Percentiles rank a stretch among this genome's conserved stretches.
Evolutionary conservation across 2,797 vertebrate genomes (phyloP).

Genomic region (Enteromius afrohamiltoni): DNA sequence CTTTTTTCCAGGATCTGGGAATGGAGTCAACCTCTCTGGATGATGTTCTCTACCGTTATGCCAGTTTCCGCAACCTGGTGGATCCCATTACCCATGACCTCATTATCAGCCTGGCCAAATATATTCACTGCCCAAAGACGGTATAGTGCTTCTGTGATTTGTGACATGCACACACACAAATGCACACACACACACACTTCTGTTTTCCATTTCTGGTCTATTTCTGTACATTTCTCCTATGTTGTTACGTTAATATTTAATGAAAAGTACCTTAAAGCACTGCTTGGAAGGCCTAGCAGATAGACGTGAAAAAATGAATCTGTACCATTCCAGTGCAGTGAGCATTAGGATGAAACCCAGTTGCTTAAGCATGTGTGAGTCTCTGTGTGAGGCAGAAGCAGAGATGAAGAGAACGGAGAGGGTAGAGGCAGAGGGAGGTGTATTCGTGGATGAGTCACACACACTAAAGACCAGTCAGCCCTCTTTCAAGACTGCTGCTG

Average conservation of each 20-base stretch:
- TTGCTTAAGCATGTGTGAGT: slow-evolving; percentile 29
- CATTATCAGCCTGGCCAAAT: slow-evolving; percentile 95
- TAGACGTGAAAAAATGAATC: slow-evolving; percentile 12
- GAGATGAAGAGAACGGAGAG: slow-evolving; percentile 38
- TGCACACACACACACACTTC: slow-evolving; percentile 20
- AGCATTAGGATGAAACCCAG: slow-evolving; percentile 25
- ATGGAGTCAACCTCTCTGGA: slow-evolving; percentile 99
- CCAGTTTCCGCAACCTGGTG: slow-evolving; percentile 97
- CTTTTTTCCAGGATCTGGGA: slow-evolving; percentile 87
- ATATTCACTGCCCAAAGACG: slow-evolving; percentile 95
- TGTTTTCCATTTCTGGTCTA: slow-evolving; percentile 24
- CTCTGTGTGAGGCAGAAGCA: not conserved
- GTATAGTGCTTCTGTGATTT: slow-evolving; percentile 73
- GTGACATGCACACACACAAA: slow-evolving; percentile 35
- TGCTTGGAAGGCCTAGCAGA: not conserved
- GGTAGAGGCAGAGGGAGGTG: slow-evolving; percentile 49
- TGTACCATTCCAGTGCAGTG: slow-evolving; percentile 17
- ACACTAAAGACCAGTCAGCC: slow-evolving; percentile 49
- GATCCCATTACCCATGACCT: slow-evolving; percentile 98
- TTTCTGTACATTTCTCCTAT: slow-evolving; percentile 3
- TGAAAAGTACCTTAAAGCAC: slow-evolving; percentile 11
- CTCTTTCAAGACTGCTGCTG: slow-evolving; percentile 48
- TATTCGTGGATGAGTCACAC: slow-evolving; percentile 52
- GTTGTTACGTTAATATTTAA: slow-evolving; percentile 18
- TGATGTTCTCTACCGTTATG: slow-evolving; percentile 94